These are phyloP conservation scores for Pyrrhia umbra DNA, from an alignment of 2,888 invertebrate species.

Conservation along the genomic window DNA sequence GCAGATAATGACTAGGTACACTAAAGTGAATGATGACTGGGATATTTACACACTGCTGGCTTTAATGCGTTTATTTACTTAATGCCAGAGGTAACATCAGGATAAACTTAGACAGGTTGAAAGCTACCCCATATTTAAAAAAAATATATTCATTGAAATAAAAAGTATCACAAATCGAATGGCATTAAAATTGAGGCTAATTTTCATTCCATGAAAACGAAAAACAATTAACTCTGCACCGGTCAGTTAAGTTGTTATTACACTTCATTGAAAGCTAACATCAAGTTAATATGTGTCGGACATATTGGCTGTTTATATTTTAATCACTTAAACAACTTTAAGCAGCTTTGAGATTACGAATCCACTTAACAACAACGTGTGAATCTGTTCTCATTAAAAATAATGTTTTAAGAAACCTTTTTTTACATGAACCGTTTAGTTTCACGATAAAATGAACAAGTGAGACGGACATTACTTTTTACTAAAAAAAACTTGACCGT, in stretches of 20 bases:
- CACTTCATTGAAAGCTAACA: constrained; percentile 6
- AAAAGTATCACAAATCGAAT: not conserved
- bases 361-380: constrained; percentile 40
- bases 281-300: not conserved
- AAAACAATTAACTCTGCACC: not conserved
- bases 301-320: constrained; percentile 1
- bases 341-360: constrained; percentile 26
- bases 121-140: not conserved
- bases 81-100: constrained; percentile 12
- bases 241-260: not conserved
- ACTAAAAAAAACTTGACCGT: constrained; percentile 32
- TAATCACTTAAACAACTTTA: constrained; percentile 11
- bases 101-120: constrained; percentile 8
- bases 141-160: not conserved
- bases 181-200: too few species aligned
- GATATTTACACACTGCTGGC: constrained; percentile 11
- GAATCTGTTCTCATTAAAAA: constrained; percentile 54
- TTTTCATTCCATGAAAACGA: too few species aligned
- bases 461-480: constrained; percentile 45
- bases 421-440: constrained; percentile 48
- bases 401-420: constrained; percentile 39
- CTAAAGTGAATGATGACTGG: constrained; percentile 36
- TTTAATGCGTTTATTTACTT: constrained; percentile 38
- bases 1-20: constrained; percentile 42
- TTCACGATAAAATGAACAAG: constrained; percentile 50